Conservation (phyloP, 2,888 invertebrate species). For the Spodoptera exigua region DNA sequence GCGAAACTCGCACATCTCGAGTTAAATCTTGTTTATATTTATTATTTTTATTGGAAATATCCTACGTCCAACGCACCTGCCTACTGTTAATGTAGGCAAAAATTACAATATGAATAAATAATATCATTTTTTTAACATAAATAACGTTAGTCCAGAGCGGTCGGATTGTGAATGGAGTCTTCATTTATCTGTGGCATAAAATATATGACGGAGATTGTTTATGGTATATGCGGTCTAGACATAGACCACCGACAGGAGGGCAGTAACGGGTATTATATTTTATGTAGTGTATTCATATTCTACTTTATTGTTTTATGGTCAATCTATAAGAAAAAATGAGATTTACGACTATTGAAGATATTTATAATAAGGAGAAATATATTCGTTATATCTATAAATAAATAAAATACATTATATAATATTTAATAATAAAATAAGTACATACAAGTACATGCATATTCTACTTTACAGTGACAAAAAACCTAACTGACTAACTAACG, state of each 20-base stretch:
- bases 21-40: constrained; percentile 57
- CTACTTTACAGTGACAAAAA: too few species aligned
- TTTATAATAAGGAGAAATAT: neutral
- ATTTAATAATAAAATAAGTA: too few species aligned
- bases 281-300: neutral
- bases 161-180: constrained; percentile 43
- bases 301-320: constrained; percentile 26
- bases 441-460: too few species aligned
- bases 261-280: constrained; percentile 9
- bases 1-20: constrained; percentile 53
- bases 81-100: constrained; percentile 27
- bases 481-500: too few species aligned
- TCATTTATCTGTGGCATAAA: constrained; percentile 27
- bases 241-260: constrained; percentile 1
- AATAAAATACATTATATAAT: neutral
- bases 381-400: neutral
- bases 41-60: constrained; percentile 50
- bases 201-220: constrained; percentile 33
- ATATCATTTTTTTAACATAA: constrained; percentile 40
- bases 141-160: constrained; percentile 24
- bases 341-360: constrained; percentile 11
- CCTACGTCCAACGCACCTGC: constrained; percentile 52
- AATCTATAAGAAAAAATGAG: constrained; percentile 1
- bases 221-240: constrained; percentile 33
- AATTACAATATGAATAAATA: constrained; percentile 52